Percentiles rank a stretch among this genome's conserved stretches.
Conservation (phyloP, 2,888 invertebrate genomes). For the Phengaris alcon region DNA sequence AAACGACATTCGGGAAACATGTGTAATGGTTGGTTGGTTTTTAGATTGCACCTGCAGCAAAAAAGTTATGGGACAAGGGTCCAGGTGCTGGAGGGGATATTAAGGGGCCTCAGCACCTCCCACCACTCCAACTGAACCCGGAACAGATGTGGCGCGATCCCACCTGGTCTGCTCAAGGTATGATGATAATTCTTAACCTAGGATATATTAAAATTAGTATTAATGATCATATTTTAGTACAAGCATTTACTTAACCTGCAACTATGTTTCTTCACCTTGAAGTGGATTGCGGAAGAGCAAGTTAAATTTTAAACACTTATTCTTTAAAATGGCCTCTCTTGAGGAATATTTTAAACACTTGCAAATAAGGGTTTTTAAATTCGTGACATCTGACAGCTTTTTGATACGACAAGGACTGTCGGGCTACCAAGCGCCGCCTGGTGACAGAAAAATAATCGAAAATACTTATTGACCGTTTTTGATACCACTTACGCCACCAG, state of each 20-base stretch:
- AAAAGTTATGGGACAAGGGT: slow-evolving; percentile 94
- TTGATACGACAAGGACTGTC: too few relatives aligned
- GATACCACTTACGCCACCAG: too few relatives aligned
- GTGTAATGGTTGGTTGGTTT: slow-evolving; percentile 38
- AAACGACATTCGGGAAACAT: neutral
- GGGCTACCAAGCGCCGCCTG: too few relatives aligned
- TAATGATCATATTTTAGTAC: too few relatives aligned
- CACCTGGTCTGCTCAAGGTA: slow-evolving; percentile 95
- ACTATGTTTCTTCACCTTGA: neutral
- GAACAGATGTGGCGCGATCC: slow-evolving; percentile 95
- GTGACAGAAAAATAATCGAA: too few relatives aligned
- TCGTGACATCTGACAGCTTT: too few relatives aligned
- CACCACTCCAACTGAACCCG: slow-evolving; percentile 84
- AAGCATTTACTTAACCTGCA: neutral
- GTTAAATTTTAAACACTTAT: neutral
- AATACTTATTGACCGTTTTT: too few relatives aligned
- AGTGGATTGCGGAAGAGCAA: neutral
- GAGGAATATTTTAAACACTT: too few relatives aligned
- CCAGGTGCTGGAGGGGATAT: slow-evolving; percentile 84
- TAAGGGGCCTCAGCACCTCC: slow-evolving; percentile 86
- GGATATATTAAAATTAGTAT: too few relatives aligned
- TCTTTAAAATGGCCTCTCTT: too few relatives aligned
- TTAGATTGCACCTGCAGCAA: slow-evolving; percentile 95
- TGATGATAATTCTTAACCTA: slow-evolving; percentile 38
- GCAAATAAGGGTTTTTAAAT: too few relatives aligned